Base-by-base conservation (phyloP, 2,888 invertebrate genomes). In the Amiota communis region DNA sequence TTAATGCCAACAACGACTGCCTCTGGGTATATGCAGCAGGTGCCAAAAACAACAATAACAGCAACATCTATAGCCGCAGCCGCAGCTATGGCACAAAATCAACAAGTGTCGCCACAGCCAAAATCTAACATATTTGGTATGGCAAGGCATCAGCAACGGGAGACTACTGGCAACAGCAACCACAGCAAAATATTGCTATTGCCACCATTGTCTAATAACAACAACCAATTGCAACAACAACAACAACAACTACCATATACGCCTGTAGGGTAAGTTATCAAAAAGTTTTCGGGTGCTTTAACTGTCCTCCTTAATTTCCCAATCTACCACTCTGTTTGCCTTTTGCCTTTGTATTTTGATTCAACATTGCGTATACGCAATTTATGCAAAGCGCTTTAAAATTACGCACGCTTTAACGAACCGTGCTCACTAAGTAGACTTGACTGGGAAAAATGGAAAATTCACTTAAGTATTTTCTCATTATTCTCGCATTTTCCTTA, bases 1-100 rank as follows among this genome's bases (percentile, higher is more conserved):
- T 61, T 63, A 61, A 11, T 51, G 51, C 46, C 65, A 79, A 71
- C 80, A 80, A 70, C 80, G 81, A 64, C 81, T 81, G 56, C 73
- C 74, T 17, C 81, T 83, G 8, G 75, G 73, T 53, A 75, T 11
- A 49, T 71, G 10, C 76, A 74, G 74, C 70, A 81, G 75, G 65
- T 71, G 76, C 51, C 46, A 46, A 46, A 23, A 64, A 20, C 12
- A 53, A 20, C 80, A 79, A 70, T 74, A 69, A 15, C 74, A 68
- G 0, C 72, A 72, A 11, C 59, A 72, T 15, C 23, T 65, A 15
- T 71, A 71, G 1, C 69, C 68, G 11, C 67, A 63, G 1, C 63
- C 48, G 10, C 70, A 68, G n/a, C 71, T 72, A 10, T 46, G 71
- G 11, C 74, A 0, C 36, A 36, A 36, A 36, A 74, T 10, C 36